Conservation (phyloP, 2,888 invertebrate species). For the Nomada fucata region DNA sequence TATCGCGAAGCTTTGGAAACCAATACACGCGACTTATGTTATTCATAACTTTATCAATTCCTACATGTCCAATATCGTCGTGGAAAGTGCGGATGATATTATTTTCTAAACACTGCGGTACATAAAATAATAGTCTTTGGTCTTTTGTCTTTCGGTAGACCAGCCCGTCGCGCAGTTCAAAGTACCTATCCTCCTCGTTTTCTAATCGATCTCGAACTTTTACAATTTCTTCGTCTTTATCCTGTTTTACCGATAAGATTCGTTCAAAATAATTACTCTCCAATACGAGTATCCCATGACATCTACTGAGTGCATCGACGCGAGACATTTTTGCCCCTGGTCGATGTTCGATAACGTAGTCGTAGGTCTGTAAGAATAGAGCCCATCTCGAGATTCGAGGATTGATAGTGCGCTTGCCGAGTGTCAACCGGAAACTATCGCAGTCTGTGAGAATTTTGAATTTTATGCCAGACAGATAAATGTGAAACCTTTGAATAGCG, state of each 20-base stretch:
- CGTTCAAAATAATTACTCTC: constrained; percentile 27
- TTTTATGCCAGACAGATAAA: not conserved
- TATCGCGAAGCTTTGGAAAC: too few species aligned
- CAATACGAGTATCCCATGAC: not conserved
- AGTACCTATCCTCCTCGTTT: not conserved
- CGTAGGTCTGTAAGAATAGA: not conserved
- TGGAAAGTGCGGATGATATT: too few species aligned
- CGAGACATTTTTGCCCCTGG: constrained; percentile 17
- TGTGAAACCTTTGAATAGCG: constrained; percentile 3
- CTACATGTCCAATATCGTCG: too few species aligned
- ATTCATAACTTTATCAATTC: too few species aligned
- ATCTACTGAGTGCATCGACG: constrained; percentile 27
- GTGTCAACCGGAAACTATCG: constrained; percentile 19
- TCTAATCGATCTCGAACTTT: not conserved
- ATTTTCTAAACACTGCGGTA: too few species aligned
- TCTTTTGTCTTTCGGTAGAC: too few species aligned
- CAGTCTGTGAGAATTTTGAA: constrained; percentile 28
- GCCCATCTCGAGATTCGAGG: not conserved
- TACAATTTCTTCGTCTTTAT: constrained; percentile 4
- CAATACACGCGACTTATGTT: too few species aligned
- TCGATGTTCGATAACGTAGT: not conserved
- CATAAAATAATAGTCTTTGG: too few species aligned
- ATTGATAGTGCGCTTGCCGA: not conserved
- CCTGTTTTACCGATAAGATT: constrained; percentile 11
- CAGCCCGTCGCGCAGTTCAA: too few species aligned